Base-by-base conservation (phyloP, 2,888 invertebrate genomes). In the Halictus ligatus region DNA sequence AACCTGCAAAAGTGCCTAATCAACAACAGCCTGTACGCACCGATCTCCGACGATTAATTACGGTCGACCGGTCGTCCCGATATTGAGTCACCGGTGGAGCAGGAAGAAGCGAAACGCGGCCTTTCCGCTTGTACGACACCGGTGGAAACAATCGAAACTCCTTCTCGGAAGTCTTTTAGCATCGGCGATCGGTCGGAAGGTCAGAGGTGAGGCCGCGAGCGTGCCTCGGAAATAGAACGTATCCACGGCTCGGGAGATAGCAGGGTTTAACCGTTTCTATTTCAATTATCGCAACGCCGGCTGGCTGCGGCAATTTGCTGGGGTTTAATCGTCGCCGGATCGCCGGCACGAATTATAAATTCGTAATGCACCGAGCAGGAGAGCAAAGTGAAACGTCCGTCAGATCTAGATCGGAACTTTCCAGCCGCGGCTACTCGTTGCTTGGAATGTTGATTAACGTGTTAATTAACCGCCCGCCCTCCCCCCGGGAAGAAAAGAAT, bases 191-290 rank as follows among this genome's bases (percentile, higher is more conserved):
- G 84, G 73, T 80, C 74, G 88, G 69, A 78, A 85, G 85, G 83
- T 88, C 85, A 83, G 75, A 78, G 88, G 88, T 83, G 81, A 85
- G 69, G 60, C 81, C 50, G 54, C 73, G 84, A 80, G 67, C 86
- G 83, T 81, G 84, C 73, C 76, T 78, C 78, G 87, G 78, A 88
- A 86, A 88, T 88, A 84, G 88, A 88, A 87, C 88, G 83, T 75
- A 67, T 74, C 74, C 74, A 58, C 58, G 80, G 67, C 69, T 54
- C 78, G 74, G 60, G 35, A 78, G 67, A 64, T 71, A 78, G 80
- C 76, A 58, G 78, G n/a, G 54, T 83, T 78, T n/a, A 72, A 81
- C 75, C 72, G 83, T 83, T 83, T 83, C 85, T 80, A 87, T 88
- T 88, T 88, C 88, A 85, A 88, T 88, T 87, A 83, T 85, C 80